Base-by-base conservation (phyloP, 2,113 vertebrate species). In the Prunella himalayana region DNA sequence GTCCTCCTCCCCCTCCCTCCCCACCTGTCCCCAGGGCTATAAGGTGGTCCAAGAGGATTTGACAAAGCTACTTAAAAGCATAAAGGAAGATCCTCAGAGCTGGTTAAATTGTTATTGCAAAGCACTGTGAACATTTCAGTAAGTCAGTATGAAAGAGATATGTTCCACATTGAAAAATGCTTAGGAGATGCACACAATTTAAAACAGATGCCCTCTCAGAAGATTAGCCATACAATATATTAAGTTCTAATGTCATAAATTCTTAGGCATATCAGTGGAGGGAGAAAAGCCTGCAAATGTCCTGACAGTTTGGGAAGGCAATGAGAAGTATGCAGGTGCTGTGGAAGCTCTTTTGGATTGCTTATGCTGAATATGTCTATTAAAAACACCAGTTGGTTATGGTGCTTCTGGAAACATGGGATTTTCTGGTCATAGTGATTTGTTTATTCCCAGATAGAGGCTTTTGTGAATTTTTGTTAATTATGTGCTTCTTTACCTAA, bases 21-120 rank as follows among this genome's bases (percentile, higher is more conserved):
- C 11, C 2, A 7, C 17, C 9, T 23, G 17, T 51, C 3, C 27
- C 12, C 6, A 6, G 0, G 56, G 23, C 51, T 57, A 0, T 23
- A 31, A 56, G 59, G 25, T 83, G 18, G 30, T 84, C 13, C 24
- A 68, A 20, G 30, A 89, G 11, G 50, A 60, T 78, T 78, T 86
- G 69, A 31, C 47, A 82, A 73, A 94, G 25, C 47, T 82, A 15
- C 14, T 83, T 53, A 59, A 59, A 93, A 81, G 51, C 25, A 8
- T 37, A 28, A 81, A 61, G 45, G n/a, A 75, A 50, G 41, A 42
- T 37, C 14, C 53, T 86, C 28, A 15, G 35, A 50, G 19, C 4
- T 90, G 63, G 13, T 68, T 37, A 47, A 72, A 15, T 65, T 75
- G 33, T 14, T 92, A 57, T 51, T 56, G 16, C 33, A n/a, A 66